A percentile compares a stretch with the other conserved stretches of the same genome.
phyloP scores from a whole-genome alignment of 1,140 invertebrate genomes.

The Samia ricini region DNA sequence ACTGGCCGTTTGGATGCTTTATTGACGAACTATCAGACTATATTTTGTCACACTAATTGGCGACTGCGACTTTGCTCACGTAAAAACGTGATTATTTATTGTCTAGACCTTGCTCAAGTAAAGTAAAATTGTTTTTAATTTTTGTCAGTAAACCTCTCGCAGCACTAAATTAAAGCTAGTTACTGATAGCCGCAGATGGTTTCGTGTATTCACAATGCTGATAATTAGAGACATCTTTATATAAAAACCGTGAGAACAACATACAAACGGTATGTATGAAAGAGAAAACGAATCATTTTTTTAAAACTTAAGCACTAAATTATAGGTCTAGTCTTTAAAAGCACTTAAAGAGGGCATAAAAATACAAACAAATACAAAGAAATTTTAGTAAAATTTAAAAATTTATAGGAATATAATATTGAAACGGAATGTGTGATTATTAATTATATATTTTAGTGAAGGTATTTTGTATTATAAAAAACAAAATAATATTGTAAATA shows the following conservation, averaged over 20 bases:
- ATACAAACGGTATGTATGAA: constrained; percentile 6
- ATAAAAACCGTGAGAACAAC: neutral
- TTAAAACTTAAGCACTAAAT: constrained; percentile 16
- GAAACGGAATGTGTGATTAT: constrained; percentile 49
- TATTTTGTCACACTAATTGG: no score
- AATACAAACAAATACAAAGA: constrained; percentile 10
- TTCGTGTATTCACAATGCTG: neutral
- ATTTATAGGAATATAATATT: constrained; percentile 31
- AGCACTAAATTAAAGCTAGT: neutral
- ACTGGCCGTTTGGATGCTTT: no score
- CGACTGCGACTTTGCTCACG: no score
- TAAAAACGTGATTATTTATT: no score
- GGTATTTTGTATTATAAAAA: constrained; percentile 42
- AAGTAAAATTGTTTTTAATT: no score
- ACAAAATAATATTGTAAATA: constrained; percentile 21
- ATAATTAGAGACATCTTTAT: neutral
- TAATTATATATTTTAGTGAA: constrained; percentile 35
- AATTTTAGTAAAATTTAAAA: constrained; percentile 41
- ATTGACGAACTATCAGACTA: no score
- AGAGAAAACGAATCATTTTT: constrained; percentile 11
- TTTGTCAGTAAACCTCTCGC: no score
- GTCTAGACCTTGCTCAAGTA: no score
- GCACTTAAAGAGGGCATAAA: constrained; percentile 7
- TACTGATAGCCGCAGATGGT: neutral
- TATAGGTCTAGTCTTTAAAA: constrained; percentile 19